These are phyloP conservation scores for Ornithorhynchus anatinus DNA, from an alignment of 2,113 vertebrate species.

Conservation along the genomic window DNA sequence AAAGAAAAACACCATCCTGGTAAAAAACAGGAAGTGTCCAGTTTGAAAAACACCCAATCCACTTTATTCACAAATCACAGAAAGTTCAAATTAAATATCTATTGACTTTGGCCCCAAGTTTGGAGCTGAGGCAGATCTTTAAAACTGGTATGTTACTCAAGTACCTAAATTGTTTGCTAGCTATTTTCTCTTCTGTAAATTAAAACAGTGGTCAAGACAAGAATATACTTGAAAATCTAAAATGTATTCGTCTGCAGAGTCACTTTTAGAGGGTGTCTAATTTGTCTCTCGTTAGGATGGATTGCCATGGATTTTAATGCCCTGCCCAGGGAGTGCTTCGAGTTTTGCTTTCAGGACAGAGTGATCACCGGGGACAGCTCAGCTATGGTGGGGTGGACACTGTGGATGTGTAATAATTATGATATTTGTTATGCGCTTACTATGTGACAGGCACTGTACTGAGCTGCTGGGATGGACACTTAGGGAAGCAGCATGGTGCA, in stretches of 20 bases:
- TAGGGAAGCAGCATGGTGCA: no score
- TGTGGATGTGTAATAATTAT: no score
- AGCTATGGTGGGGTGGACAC: no score
- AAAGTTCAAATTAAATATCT: slow-evolving; percentile 48
- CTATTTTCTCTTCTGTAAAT: not conserved
- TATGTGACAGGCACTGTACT: no score
- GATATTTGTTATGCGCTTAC: no score
- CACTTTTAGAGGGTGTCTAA: no score
- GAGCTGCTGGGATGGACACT: no score
- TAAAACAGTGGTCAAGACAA: not conserved
- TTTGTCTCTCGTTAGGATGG: no score
- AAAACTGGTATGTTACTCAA: slow-evolving; percentile 37
- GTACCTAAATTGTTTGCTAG: not conserved
- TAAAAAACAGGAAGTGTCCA: slow-evolving; percentile 59
- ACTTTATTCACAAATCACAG: slow-evolving; percentile 48
- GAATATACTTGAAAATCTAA: not conserved
- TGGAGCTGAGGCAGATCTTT: slow-evolving; percentile 22
- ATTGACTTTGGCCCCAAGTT: slow-evolving; percentile 41
- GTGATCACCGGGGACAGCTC: no score
- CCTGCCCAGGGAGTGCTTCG: no score
- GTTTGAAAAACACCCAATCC: slow-evolving; percentile 38
- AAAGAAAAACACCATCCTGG: slow-evolving; percentile 42
- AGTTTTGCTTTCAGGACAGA: no score
- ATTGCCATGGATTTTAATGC: no score
- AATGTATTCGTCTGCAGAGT: not conserved